A percentile compares a stretch with the other conserved stretches of the same genome.
Evolutionary conservation across 2,797 vertebrate genomes (phyloP).

Genomic region (Alca torda): DNA sequence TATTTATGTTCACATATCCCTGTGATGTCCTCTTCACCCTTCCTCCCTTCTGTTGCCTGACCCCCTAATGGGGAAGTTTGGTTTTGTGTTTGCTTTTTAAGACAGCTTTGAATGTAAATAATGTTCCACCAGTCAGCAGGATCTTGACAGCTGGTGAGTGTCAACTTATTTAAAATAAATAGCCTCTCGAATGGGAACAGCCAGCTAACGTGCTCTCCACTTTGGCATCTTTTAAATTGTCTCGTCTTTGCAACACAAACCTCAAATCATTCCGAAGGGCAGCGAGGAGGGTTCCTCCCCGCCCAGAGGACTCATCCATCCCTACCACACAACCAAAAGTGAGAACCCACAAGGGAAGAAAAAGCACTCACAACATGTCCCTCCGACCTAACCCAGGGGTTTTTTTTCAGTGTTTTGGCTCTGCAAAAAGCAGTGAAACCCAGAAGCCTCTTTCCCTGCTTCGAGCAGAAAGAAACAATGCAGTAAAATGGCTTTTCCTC

Average conservation of each 20-base stretch:
- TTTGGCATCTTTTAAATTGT: slow-evolving; percentile 40
- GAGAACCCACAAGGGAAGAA: not conserved
- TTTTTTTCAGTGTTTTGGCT: not conserved
- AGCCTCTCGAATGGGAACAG: slow-evolving; percentile 27
- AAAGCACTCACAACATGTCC: not conserved
- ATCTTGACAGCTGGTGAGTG: slow-evolving; percentile 63
- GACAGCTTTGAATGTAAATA: slow-evolving; percentile 60
- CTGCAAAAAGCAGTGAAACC: not conserved
- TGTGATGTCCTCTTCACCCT: slow-evolving; percentile 31
- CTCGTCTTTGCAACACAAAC: slow-evolving; percentile 50
- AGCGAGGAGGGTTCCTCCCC: not conserved
- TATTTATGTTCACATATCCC: not conserved
- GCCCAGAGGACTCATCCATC: not conserved
- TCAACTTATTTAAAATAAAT: slow-evolving; percentile 66
- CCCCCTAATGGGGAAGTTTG: slow-evolving; percentile 38
- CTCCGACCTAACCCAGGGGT: not conserved
- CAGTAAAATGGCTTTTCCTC: not conserved
- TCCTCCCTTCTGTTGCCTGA: slow-evolving; percentile 35
- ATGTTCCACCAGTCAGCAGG: slow-evolving; percentile 56
- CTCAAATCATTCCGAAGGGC: slow-evolving; percentile 43
- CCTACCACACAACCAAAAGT: not conserved
- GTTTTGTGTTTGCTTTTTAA: slow-evolving; percentile 51
- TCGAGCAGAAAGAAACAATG: not conserved
- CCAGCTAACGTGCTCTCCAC: not conserved
- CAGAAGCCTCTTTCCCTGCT: not conserved